Base-by-base conservation (phyloP, 2,888 invertebrate species). In the Lasiommata megera region DNA sequence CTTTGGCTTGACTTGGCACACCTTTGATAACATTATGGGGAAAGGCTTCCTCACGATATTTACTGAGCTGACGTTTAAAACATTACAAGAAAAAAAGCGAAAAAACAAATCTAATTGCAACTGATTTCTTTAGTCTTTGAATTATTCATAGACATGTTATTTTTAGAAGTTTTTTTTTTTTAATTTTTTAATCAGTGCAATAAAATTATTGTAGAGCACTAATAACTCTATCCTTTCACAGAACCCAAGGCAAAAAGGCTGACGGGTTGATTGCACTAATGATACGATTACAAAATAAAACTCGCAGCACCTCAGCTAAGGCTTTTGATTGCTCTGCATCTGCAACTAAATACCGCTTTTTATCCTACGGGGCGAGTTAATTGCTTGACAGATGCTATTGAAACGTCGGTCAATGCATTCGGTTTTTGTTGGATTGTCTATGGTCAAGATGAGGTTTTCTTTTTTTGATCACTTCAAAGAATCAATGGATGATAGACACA, bases 271-370 rank as follows among this genome's bases (percentile, higher is more conserved):
- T 53, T 52, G 41, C 41, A 36, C 18, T 57, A 36, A 44, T 43
- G 41, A 34, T 40, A 8, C 44, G 29, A 51, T 41, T 52, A 36
- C 41, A 40, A 36, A 54, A 58, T 46, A 48, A 53, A 47, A 37
- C 31, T 40, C 43, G n/a, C 46, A 60, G 56, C 29, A 57, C 48
- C 57, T 55, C 60, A 66, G 69, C 64, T 56, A 58, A 69, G 68
- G 71, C 65, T 69, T 76, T 50, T 38, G 74, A 79, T 74, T 67
- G 70, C 67, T 61, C 58, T 67, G 75, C 76, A 78, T 76, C 78
- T 72, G 71, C 71, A n/a, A n/a, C 69, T 58, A 58, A 65, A 67
- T 67, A 70, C 70, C 63, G 67, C 63, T 50, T 43, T 38, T 48
- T 44, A 53, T 68, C 64, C 67, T 62, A 69, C 71, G 73, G 71